A percentile compares a stretch with the other conserved stretches of the same genome.
Conservation (phyloP, 2,113 vertebrate species). For the Bagarius yarrelli region DNA sequence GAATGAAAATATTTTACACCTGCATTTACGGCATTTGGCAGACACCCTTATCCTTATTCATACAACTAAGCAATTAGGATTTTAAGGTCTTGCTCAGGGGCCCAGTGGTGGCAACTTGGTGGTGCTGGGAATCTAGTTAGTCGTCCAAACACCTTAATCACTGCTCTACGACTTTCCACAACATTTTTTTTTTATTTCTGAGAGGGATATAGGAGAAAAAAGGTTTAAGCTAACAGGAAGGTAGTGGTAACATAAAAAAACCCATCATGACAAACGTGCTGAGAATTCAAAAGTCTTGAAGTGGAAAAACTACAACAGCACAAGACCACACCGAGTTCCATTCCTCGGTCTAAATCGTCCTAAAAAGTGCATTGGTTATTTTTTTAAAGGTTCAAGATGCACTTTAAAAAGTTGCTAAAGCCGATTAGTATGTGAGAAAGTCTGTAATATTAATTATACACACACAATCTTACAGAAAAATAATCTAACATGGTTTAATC, state of each 20-base stretch:
- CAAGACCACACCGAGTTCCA: background rate
- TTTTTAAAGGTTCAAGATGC: background rate
- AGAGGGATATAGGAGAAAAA: constrained; percentile 30
- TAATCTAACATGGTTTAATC: background rate
- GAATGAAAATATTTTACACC: no score
- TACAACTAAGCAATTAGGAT: no score
- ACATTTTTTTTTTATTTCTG: constrained; percentile 11
- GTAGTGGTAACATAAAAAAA: background rate
- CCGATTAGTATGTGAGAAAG: background rate
- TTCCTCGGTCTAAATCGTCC: background rate
- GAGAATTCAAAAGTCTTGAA: background rate
- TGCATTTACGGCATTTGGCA: no score
- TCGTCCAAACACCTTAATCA: no score
- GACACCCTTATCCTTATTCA: no score
- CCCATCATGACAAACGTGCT: background rate
- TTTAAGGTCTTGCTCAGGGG: no score
- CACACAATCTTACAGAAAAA: background rate
- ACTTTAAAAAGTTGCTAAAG: background rate
- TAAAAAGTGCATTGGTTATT: background rate
- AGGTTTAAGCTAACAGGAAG: background rate
- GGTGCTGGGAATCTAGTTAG: no score
- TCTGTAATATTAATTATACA: constrained; percentile 18
- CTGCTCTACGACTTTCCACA: no score
- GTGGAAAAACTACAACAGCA: background rate
- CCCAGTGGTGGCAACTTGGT: no score